Base-by-base conservation (phyloP, 2,797 vertebrate species). In the Lacerta bilineata region DNA sequence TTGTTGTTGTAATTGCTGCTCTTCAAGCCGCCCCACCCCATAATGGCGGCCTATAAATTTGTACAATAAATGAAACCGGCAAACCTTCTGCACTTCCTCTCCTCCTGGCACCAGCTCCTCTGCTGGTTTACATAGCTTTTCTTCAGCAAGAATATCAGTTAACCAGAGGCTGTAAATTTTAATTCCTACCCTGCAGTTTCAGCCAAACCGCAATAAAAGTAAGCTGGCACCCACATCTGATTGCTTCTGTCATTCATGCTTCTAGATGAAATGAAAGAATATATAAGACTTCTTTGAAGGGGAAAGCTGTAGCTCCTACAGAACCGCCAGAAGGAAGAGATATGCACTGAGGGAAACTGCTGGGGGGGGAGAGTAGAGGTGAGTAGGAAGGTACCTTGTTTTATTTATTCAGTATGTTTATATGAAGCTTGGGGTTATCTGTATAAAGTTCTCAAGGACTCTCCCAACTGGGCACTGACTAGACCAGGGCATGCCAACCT, bases 191-290 rank as follows among this genome's bases (percentile, higher is more conserved):
- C 0, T 77, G 93, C 92, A 13, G 50, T 90, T 92, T 87, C 13
- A 91, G 91, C 89, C 91, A 89, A 91, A 86, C 89, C 88, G 87
- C 87, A 89, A 93, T 29, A 86, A 94, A 94, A 80, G 80, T 36
- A 68, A 85, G 85, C 75, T 66, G 91, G 4, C 5, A 94, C 90
- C 91, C 89, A 86, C 90, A 89, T 92, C 92, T 95, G 93, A 95
- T 94, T 93, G 94, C 93, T 95, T 94, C 94, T 95, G 93, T 93
- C 94, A 95, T 93, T 95, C 95, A 94, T 83, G 89, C 91, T 87
- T 92, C 88, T 91, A 76, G 41, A 33, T 88, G 89, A 93, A 95
- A 95, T 91, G 92, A 93, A 90, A 94, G 88, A 94, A 92, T 82
- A 92, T 87, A 61, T 33, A 79, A 89, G 39, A 89, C 84, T 94